These are phyloP conservation scores for Psylliodes chrysocephalus DNA, from an alignment of 2,888 invertebrate genomes.

Conservation along the genomic window DNA sequence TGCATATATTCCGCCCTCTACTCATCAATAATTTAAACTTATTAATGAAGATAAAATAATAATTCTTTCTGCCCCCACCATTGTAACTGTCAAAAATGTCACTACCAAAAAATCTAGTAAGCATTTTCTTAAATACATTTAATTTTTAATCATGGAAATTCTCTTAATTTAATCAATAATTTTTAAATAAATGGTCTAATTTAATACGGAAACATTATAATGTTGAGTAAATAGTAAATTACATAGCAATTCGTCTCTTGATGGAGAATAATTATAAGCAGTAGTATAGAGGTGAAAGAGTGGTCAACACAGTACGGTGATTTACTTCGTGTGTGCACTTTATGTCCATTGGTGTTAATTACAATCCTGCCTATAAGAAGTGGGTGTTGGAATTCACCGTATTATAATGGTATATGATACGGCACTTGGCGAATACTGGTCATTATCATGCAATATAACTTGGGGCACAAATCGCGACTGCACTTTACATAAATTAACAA, in stretches of 20 bases:
- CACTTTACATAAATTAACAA: slow-evolving; percentile 48
- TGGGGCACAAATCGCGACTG: slow-evolving; percentile 48
- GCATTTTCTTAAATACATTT: too few species aligned
- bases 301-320: slow-evolving; percentile 18
- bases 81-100: too few species aligned
- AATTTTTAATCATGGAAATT: too few species aligned
- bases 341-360: slow-evolving; percentile 52
- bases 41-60: too few species aligned
- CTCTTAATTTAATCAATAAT: too few species aligned
- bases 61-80: too few species aligned
- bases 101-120: too few species aligned
- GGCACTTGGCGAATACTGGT: slow-evolving; percentile 53
- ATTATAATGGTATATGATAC: slow-evolving; percentile 54
- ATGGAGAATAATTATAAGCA: slow-evolving; percentile 1
- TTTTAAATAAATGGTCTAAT: too few species aligned
- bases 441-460: slow-evolving; percentile 54
- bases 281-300: slow-evolving; percentile 4
- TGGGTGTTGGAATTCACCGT: slow-evolving; percentile 53
- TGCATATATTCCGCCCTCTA: too few species aligned
- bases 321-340: slow-evolving; percentile 43
- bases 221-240: background rate
- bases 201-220: background rate
- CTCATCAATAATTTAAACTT: too few species aligned
- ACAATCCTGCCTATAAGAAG: slow-evolving; percentile 45
- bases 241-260: background rate